Evolutionary conservation across 2,797 vertebrate genomes (phyloP).

Genomic region (Leptodactylus fallax): DNA sequence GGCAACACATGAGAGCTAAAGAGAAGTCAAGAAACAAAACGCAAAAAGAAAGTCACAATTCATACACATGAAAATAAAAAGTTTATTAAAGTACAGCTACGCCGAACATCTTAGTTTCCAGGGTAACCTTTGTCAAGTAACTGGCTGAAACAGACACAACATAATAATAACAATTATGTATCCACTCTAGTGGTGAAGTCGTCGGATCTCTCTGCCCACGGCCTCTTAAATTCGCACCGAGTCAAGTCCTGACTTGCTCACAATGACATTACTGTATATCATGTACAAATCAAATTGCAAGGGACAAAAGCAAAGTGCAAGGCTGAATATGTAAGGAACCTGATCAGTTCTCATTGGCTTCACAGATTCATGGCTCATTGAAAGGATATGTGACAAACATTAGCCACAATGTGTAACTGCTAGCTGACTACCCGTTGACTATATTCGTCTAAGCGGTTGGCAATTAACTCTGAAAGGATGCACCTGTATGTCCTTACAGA

Average conservation of each 20-base stretch:
- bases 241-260: not conserved
- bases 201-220: slow-evolving; percentile 8
- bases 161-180: slow-evolving; percentile 44
- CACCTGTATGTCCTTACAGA: too few species aligned
- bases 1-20: not conserved
- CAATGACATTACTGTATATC: slow-evolving; percentile 4
- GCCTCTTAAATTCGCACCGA: slow-evolving; percentile 20
- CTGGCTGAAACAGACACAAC: slow-evolving; percentile 21
- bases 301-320: not conserved
- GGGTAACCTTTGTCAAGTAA: slow-evolving; percentile 26
- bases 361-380: not conserved
- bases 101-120: slow-evolving; percentile 29
- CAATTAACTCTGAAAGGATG: too few species aligned
- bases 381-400: not conserved
- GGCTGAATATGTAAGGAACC: not conserved
- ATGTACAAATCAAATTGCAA: not conserved
- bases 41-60: not conserved
- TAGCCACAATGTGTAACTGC: not conserved
- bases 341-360: not conserved
- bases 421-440: too few species aligned
- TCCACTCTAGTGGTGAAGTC: slow-evolving; percentile 10
- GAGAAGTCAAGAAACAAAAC: slow-evolving; percentile 6
- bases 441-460: too few species aligned
- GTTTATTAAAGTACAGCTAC: slow-evolving; percentile 11
- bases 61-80: slow-evolving; percentile 20